Evolutionary conservation across 35 echinoderm and acorn worm genomes (phyloP).

Genomic region (Diadema setosum): DNA sequence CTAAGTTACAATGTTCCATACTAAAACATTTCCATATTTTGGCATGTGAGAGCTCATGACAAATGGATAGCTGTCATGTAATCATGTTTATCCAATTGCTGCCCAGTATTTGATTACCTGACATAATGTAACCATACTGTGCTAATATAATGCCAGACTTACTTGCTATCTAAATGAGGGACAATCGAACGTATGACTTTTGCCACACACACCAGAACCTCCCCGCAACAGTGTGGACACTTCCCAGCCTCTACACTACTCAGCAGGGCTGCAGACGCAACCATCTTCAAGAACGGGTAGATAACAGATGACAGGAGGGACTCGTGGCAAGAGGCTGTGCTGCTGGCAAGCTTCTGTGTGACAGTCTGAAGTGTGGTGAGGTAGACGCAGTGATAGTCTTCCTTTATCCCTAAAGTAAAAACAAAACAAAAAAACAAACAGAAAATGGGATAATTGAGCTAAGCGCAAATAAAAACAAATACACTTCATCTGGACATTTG

Average conservation of each 20-base stretch:
- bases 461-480: too few species aligned
- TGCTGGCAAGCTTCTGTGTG: background rate
- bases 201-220: constrained; percentile 15
- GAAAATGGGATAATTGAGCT: too few species aligned
- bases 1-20: background rate
- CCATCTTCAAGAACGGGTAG: background rate
- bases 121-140: background rate
- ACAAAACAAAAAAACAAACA: background rate
- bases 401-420: background rate
- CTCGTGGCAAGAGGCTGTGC: background rate
- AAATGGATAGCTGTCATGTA: too few species aligned
- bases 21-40: background rate
- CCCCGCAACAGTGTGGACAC: constrained; percentile 11
- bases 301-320: background rate
- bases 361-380: background rate
- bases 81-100: too few species aligned
- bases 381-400: background rate
- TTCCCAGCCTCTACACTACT: background rate
- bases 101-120: too few species aligned
- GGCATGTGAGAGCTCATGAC: too few species aligned
- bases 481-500: too few species aligned
- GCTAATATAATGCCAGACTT: background rate
- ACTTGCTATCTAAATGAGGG: constrained; percentile 16
- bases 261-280: background rate
- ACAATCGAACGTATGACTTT: background rate